These are phyloP conservation scores for Artibeus lituratus DNA, from an alignment of 2,797 vertebrate genomes.

Conservation along the genomic window DNA sequence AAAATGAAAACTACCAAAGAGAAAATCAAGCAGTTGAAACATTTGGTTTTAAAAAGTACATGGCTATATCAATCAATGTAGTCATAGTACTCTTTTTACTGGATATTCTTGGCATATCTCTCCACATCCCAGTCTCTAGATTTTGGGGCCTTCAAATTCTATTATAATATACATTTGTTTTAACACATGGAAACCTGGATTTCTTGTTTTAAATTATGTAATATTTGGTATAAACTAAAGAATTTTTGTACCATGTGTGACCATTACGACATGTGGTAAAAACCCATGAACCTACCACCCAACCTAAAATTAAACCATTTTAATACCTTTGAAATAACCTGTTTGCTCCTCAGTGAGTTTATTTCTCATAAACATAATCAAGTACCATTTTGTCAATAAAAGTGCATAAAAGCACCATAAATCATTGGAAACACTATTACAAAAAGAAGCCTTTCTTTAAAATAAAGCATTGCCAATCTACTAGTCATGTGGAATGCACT, in stretches of 20 bases:
- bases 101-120: neutral
- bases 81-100: neutral
- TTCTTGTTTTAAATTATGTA: neutral
- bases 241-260: neutral
- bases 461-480: neutral
- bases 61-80: neutral
- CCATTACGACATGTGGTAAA: neutral
- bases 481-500: neutral
- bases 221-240: neutral
- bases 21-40: conserved; percentile 24
- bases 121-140: neutral
- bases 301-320: neutral
- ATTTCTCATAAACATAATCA: neutral
- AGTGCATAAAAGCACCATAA: neutral
- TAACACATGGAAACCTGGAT: neutral
- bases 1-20: conserved; percentile 43
- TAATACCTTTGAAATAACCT: neutral
- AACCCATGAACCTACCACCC: neutral
- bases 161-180: neutral
- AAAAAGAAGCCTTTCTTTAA: neutral
- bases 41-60: neutral
- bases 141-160: neutral
- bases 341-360: neutral
- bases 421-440: neutral
- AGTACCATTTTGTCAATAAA: neutral